Percentiles rank a stretch among this genome's conserved stretches.
Evolutionary conservation across 30 jellyfish, hydroid and myxozoan species (phyloP).

Genomic region (Pseudorhiza aurosa): DNA sequence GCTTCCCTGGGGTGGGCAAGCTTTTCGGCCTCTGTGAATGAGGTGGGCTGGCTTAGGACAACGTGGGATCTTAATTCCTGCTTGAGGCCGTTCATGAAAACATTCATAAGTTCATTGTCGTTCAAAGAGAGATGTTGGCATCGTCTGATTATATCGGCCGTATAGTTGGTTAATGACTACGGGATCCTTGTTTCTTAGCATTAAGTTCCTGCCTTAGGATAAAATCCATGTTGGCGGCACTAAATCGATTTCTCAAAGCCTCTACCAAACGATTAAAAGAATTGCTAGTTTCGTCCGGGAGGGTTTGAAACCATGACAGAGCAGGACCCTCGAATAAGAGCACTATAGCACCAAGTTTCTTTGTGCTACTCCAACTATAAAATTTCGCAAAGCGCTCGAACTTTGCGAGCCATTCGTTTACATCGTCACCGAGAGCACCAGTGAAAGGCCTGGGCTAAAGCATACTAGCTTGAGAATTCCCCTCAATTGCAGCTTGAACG

Average conservation of each 20-base stretch:
- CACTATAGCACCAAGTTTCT: conserved; percentile 29
- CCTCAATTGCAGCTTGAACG: conserved; percentile 28
- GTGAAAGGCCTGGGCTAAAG: background rate
- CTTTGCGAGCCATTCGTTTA: conserved; percentile 24
- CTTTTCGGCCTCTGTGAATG: conserved; percentile 36
- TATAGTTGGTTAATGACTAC: background rate
- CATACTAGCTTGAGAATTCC: conserved; percentile 3
- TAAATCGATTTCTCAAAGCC: conserved; percentile 22
- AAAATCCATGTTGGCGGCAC: conserved; percentile 31
- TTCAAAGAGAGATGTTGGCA: conserved; percentile 23
- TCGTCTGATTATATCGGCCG: conserved; percentile 15
- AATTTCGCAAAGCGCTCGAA: conserved; percentile 32
- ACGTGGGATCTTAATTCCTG: conserved; percentile 8
- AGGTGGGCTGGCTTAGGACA: conserved; percentile 2
- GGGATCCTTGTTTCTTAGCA: conserved; percentile 34
- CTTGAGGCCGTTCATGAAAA: conserved; percentile 14
- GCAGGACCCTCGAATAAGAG: conserved; percentile 20
- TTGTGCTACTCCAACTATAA: conserved; percentile 20
- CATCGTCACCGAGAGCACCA: conserved; percentile 8
- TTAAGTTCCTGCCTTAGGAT: conserved; percentile 21
- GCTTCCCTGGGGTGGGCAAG: conserved; percentile 32
- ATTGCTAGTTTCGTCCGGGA: conserved; percentile 11
- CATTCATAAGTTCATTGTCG: conserved; percentile 44
- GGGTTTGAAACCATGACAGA: conserved; percentile 23
- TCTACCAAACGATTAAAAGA: conserved; percentile 1